Percentiles rank a stretch among this genome's conserved stretches.
Evolutionary conservation across 1,140 invertebrate species (phyloP).

Genomic region (Halictus rubicundus): DNA sequence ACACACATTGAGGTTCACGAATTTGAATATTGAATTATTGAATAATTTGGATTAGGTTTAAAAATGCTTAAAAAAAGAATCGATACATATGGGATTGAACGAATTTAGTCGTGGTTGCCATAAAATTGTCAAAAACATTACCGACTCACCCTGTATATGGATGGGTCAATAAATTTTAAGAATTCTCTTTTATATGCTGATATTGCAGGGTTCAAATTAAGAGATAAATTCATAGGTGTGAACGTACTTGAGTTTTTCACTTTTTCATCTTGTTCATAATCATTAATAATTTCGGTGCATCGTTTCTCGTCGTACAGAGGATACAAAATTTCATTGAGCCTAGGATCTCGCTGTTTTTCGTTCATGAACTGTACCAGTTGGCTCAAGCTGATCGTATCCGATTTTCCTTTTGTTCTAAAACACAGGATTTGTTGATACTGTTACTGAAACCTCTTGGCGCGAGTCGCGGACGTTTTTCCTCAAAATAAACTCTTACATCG

Average conservation of each 20-base stretch:
- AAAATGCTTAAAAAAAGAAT: no score
- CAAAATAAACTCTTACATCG: constrained; percentile 89
- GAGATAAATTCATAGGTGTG: no score
- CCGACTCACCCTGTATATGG: no score
- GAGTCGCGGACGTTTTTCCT: neutral
- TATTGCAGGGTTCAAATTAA: no score
- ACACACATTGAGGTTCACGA: no score
- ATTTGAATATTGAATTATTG: no score
- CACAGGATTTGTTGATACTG: constrained; percentile 22
- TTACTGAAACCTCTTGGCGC: neutral
- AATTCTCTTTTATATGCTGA: no score
- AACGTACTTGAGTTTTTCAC: constrained; percentile 87
- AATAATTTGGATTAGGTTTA: no score
- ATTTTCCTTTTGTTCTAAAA: constrained; percentile 92
- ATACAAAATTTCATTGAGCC: constrained; percentile 99
- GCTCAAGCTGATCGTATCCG: constrained; percentile 89
- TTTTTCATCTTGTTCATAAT: constrained; percentile 94
- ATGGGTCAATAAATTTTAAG: no score
- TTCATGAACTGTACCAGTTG: constrained; percentile 98
- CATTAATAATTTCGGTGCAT: constrained; percentile 95
- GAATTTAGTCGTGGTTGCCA: no score
- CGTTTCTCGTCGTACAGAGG: constrained; percentile 97
- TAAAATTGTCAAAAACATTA: no score
- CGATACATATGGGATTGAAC: no score
- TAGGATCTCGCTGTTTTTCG: constrained; percentile 98